A percentile compares a stretch with the other conserved stretches of the same genome.
phyloP scores from a whole-genome alignment of 2,888 invertebrate species.

The Eucriotettix oculatus region DNA sequence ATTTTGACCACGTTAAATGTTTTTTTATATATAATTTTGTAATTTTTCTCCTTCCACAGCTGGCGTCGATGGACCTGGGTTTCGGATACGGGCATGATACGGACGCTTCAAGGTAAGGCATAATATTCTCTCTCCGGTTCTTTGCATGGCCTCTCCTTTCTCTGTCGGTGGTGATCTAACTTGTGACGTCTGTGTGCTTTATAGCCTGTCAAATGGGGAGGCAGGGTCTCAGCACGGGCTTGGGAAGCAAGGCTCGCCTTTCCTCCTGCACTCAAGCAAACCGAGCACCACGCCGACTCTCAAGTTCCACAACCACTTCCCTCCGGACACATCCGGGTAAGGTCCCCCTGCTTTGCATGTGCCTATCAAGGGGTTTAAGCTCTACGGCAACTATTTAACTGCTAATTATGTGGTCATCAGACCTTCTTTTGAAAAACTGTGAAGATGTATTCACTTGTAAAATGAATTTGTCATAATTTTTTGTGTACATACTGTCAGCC shows the following conservation, averaged over 20 bases:
- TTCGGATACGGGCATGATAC: conserved; percentile 72
- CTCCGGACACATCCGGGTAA: conserved; percentile 69
- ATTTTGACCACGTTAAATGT: too few relatives aligned
- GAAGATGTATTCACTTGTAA: too few relatives aligned
- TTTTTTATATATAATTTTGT: not conserved
- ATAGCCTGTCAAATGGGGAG: conserved; percentile 22
- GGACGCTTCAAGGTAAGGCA: conserved; percentile 42
- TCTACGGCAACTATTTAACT: too few relatives aligned
- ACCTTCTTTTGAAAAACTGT: too few relatives aligned
- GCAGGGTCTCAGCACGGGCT: conserved; percentile 33
- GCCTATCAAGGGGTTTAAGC: too few relatives aligned
- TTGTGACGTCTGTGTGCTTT: conserved; percentile 7
- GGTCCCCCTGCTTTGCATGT: conserved; percentile 18
- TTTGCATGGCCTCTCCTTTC: not conserved
- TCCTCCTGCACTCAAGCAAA: conserved; percentile 48
- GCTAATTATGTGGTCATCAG: too few relatives aligned
- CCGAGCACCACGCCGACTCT: conserved; percentile 58
- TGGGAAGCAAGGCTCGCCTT: conserved; percentile 29
- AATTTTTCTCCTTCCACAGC: conserved; percentile 27
- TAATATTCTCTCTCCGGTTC: not conserved
- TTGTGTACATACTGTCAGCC: too few relatives aligned
- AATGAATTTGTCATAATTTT: too few relatives aligned
- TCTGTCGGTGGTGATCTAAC: not conserved
- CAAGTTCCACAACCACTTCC: conserved; percentile 87
- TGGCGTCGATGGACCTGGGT: conserved; percentile 56